phyloP scores from a whole-genome alignment of 1,140 invertebrate species.

The Battus philenor region DNA sequence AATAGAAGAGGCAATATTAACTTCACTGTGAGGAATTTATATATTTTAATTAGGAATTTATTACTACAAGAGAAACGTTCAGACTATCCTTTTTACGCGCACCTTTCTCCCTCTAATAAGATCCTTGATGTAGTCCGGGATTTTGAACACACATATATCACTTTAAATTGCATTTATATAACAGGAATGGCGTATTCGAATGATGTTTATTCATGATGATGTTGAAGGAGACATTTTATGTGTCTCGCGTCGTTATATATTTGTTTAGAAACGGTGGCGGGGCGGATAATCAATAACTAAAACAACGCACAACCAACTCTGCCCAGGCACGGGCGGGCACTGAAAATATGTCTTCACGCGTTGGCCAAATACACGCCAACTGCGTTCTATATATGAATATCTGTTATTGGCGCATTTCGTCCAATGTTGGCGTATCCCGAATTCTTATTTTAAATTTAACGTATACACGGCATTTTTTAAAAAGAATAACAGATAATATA shows the following conservation, averaged over 20 bases:
- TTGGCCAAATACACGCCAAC: conserved; percentile 7
- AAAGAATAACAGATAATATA: neutral
- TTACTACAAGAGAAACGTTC: conserved; percentile 19
- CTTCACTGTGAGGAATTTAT: neutral
- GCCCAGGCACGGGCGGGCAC: conserved; percentile 46
- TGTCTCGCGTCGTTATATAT: conserved; percentile 25
- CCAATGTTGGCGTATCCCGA: neutral
- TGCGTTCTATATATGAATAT: neutral
- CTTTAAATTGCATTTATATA: conserved; percentile 27
- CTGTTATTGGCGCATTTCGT: neutral
- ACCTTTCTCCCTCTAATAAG: conserved; percentile 26
- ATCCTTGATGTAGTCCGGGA: conserved; percentile 33
- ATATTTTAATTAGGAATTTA: conserved; percentile 27
- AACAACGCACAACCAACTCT: conserved; percentile 13
- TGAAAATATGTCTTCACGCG: conserved; percentile 20
- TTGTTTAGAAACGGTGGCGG: conserved; percentile 20
- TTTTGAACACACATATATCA: conserved; percentile 19
- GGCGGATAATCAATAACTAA: conserved; percentile 15
- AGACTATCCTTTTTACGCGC: conserved; percentile 31
- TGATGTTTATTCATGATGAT: conserved; percentile 37
- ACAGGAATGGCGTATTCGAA: conserved; percentile 16
- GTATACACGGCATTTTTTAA: neutral
- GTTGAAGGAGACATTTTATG: conserved; percentile 12
- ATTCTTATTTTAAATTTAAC: neutral
- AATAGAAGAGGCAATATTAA: conserved; percentile 1